phyloP scores from a whole-genome alignment of 2,113 vertebrate genomes.

The Malurus melanocephalus region DNA sequence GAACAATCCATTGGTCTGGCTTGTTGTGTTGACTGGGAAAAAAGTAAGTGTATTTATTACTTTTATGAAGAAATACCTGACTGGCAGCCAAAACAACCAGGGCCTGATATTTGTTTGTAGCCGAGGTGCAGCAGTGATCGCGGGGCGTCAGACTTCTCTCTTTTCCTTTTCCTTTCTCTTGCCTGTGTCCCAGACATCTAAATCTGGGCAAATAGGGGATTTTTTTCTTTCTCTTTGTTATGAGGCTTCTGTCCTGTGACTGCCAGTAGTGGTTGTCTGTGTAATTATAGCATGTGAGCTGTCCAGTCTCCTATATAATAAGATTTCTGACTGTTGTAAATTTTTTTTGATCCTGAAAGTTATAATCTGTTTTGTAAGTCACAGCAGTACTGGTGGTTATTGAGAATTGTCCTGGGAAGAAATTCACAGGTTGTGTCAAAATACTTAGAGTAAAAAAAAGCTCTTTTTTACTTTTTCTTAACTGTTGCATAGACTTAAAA shows the following conservation, averaged over 20 bases:
- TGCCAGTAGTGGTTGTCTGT: background rate
- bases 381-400: background rate
- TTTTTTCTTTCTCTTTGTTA: background rate
- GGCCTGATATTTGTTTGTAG: background rate
- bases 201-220: background rate
- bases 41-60: background rate
- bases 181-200: background rate
- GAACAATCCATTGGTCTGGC: background rate
- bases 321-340: background rate
- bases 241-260: background rate
- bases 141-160: background rate
- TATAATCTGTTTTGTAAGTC: background rate
- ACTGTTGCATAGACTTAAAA: background rate
- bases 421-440: background rate
- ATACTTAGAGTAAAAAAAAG: background rate
- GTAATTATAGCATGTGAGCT: background rate
- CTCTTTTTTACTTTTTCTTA: background rate
- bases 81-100: background rate
- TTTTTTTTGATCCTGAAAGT: background rate
- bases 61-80: background rate
- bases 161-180: background rate
- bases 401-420: background rate
- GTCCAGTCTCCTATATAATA: background rate
- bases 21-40: background rate
- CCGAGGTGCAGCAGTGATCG: accelerated